These are phyloP conservation scores for Rhagophthalmus giganteus DNA, from an alignment of 2,888 invertebrate genomes.

Conservation along the genomic window DNA sequence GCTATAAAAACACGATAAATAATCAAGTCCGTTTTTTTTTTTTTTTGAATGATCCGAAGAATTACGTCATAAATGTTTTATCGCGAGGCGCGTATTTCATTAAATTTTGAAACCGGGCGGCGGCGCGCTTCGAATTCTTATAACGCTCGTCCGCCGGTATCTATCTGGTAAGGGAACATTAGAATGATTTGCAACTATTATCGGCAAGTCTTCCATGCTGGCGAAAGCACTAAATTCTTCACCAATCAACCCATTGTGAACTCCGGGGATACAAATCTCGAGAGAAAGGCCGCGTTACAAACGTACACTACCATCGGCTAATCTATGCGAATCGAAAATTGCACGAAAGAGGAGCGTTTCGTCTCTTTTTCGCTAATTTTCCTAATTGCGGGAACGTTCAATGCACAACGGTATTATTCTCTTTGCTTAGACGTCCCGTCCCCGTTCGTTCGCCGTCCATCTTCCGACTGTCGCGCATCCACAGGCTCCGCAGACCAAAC, in stretches of 20 bases:
- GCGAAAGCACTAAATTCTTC: constrained; percentile 54
- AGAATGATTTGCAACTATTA: constrained; percentile 51
- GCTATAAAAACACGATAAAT: too few species aligned
- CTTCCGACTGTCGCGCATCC: constrained; percentile 48
- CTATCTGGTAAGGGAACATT: constrained; percentile 43
- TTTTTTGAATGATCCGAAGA: too few species aligned
- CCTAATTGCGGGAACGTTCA: constrained; percentile 15
- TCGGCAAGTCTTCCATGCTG: constrained; percentile 47
- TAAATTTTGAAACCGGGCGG: constrained; percentile 4
- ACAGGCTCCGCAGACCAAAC: constrained; percentile 42
- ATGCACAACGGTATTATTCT: constrained; percentile 32
- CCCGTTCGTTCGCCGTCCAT: constrained; percentile 48
- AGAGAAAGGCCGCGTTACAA: constrained; percentile 46
- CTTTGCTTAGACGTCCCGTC: constrained; percentile 36
- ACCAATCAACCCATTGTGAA: constrained; percentile 55
- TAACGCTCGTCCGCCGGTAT: constrained; percentile 10
- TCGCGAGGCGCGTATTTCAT: constrained; percentile 2
- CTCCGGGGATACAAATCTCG: constrained; percentile 54
- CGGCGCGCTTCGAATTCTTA: constrained; percentile 12
- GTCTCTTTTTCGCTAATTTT: constrained; percentile 16
- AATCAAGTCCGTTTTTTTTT: too few species aligned
- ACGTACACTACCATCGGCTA: constrained; percentile 36
- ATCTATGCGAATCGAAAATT: constrained; percentile 27
- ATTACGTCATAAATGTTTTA: background rate
- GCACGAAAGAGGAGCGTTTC: background rate